Evolutionary conservation across 2,797 vertebrate genomes (phyloP), one percentile per base, ranked within the genome.

Genomic region (Ctenopoma multispine): DNA sequence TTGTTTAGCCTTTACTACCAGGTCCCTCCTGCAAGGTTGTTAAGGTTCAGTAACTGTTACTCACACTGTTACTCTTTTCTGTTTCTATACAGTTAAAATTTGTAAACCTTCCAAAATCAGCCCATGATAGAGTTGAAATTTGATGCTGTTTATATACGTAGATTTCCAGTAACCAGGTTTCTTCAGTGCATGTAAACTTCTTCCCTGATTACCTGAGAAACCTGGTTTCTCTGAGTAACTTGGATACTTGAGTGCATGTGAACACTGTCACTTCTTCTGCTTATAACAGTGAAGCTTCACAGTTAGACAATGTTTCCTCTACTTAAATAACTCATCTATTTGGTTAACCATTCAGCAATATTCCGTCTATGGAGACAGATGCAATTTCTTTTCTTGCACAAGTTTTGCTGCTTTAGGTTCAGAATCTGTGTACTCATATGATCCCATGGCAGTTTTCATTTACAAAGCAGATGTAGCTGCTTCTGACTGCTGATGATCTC

Each of bases 401-500:
- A 3, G 18, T 51, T 67, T 57, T 5, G 2, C 18, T 63, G 31
- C 53, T 10, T 69, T 56, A 67, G 23, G 36, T 69, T 72, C 38
- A 31, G 17, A 75, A 63, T 81, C 31, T 64, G 20, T 74, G 75
- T 27, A 58, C 48, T 51, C 41, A 78, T 21, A 46, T 69, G 82
- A 78, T 69, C 51, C 24, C 24, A 24, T 24, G 24, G 24, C 4
- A 24, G 24, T 24, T 24, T 24, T 24, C 2, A 2, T 31, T 31
- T 31, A 31, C 29, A 79, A 80, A 86, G 57, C 59, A 77, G 47
- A 84, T 73, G 70, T 65, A 77, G 79, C 76, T 68, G 70, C 56
- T 51, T 63, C 27, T 70, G 43, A 7, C 36, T 63, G 58, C 59
- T 44, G 76, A 87, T 89, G 86, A 88, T 68, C 78, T 91, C 86